Evolutionary conservation across 2,888 invertebrate genomes (phyloP).

Genomic region (Harmothoe impar): DNA sequence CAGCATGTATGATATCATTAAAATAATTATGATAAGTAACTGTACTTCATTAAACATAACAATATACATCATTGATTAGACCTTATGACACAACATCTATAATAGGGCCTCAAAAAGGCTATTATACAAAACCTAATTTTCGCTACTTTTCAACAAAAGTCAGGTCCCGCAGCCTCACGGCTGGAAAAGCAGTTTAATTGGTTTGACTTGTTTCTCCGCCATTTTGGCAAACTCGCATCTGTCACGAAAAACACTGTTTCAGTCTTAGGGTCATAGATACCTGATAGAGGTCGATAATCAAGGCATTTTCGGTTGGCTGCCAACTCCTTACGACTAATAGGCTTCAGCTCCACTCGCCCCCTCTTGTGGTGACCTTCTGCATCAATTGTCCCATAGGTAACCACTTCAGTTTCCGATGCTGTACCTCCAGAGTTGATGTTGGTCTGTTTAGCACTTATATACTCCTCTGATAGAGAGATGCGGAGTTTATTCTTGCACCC

Average conservation of each 20-base stretch:
- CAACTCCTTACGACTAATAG: slow-evolving; percentile 6
- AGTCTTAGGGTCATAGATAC: slow-evolving; percentile 40
- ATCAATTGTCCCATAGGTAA: slow-evolving; percentile 1
- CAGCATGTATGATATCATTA: too few relatives aligned
- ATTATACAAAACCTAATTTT: too few relatives aligned
- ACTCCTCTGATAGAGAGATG: slow-evolving; percentile 34
- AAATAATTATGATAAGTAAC: too few relatives aligned
- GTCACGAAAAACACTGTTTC: slow-evolving; percentile 37
- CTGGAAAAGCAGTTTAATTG: not conserved
- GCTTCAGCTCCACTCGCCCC: slow-evolving; percentile 19
- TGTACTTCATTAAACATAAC: too few relatives aligned
- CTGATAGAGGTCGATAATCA: slow-evolving; percentile 37
- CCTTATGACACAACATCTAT: too few relatives aligned
- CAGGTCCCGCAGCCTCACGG: not conserved
- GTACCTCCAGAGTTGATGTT: not conserved
- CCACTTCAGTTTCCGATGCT: slow-evolving; percentile 10
- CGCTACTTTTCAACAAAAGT: not conserved
- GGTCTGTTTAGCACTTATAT: not conserved
- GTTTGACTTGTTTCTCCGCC: not conserved
- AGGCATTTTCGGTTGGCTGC: slow-evolving; percentile 42
- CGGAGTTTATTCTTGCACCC: slow-evolving; percentile 4
- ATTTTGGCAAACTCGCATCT: not conserved
- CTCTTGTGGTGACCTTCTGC: not conserved
- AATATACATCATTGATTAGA: too few relatives aligned
- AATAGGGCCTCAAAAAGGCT: too few relatives aligned